Percentiles rank a stretch among this genome's conserved stretches.
phyloP scores from a whole-genome alignment of 2,113 vertebrate species.

The Ptychochromis oligacanthus region DNA sequence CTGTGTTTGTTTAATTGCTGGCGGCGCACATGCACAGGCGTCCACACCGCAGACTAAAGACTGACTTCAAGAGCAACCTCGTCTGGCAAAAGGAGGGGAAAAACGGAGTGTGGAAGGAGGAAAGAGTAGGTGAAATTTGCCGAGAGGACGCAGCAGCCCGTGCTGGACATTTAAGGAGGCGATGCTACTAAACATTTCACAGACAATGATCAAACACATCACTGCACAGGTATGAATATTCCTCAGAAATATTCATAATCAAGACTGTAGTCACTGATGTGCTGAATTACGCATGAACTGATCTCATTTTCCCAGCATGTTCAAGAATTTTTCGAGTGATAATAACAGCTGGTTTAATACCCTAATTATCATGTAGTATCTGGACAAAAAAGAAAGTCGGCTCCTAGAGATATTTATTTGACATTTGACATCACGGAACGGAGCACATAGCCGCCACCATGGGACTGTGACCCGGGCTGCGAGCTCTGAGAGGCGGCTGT shows the following conservation, averaged over 20 bases:
- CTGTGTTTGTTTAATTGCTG: conserved; percentile 52
- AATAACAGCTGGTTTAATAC: conserved; percentile 47
- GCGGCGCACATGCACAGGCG: conserved; percentile 56
- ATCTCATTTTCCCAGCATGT: conserved; percentile 54
- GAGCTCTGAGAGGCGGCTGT: conserved; percentile 77
- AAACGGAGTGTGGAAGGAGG: conserved; percentile 37
- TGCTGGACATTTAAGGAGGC: conserved; percentile 49
- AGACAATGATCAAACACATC: conserved; percentile 53
- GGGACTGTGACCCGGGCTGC: conserved; percentile 79
- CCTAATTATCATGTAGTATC: conserved; percentile 67
- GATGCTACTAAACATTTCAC: conserved; percentile 53
- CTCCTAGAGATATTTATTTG: conserved; percentile 25
- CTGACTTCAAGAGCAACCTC: conserved; percentile 52
- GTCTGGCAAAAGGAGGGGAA: conserved; percentile 44
- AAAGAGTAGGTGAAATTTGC: conserved; percentile 33
- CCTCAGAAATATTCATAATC: conserved; percentile 31
- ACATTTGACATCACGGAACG: conserved; percentile 62
- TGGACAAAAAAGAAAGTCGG: conserved; percentile 50
- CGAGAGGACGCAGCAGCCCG: conserved; percentile 44
- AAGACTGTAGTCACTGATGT: conserved; percentile 45
- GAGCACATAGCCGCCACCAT: conserved; percentile 69
- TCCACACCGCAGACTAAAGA: conserved; percentile 49
- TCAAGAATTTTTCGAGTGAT: conserved; percentile 49
- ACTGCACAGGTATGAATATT: conserved; percentile 68
- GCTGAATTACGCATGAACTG: conserved; percentile 70